Base-by-base conservation (phyloP, 2,797 vertebrate genomes). In the Halcyon chelicuti region DNA sequence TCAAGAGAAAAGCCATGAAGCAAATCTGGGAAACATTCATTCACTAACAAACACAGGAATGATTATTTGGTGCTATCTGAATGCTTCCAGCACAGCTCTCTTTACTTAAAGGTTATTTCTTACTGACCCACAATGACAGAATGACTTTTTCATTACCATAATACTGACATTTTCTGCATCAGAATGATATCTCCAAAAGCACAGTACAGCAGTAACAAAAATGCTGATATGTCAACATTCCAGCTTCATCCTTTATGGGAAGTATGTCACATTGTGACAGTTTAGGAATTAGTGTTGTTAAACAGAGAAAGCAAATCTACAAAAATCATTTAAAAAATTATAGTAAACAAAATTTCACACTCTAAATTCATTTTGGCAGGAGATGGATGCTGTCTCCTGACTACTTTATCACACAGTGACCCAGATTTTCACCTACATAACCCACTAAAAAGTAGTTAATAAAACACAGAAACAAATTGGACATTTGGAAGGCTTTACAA, bases 391-490 rank as follows among this genome's bases (percentile, higher is more conserved):
- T 60, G 10, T 78, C 10, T 61, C 91, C 58, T 93, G 46, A 40
- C 23, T 77, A 21, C 13, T 92, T 93, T 44, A 67, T 83, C 74
- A 54, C 31, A 33, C 58, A 81, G 29, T 51, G 20, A 71, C 33
- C 31, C 46, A 86, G 49, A 72, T 76, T 68, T 93, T 79, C 57
- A 83, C 52, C 46, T 76, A 31, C 21, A 42, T 35, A 73, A 13
- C 29, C 55, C 79, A 66, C 35, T 70, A 92, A 90, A 93, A 71
- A 61, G 14, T 79, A 31, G 17, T 94, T 92, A 92, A 88, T 65
- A 85, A 94, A 93, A 91, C 58, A 93, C 20, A 94, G 39, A 97
- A 96, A 94, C 22, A 95, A 96, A 86, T 42, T 75, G 17, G 47
- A 21, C 37, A 55, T 93, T 96, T 96, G 60, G 31, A 95, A 96